These are phyloP conservation scores for Danionella dracula DNA, from an alignment of 2,797 vertebrate genomes.

Conservation along the genomic window DNA sequence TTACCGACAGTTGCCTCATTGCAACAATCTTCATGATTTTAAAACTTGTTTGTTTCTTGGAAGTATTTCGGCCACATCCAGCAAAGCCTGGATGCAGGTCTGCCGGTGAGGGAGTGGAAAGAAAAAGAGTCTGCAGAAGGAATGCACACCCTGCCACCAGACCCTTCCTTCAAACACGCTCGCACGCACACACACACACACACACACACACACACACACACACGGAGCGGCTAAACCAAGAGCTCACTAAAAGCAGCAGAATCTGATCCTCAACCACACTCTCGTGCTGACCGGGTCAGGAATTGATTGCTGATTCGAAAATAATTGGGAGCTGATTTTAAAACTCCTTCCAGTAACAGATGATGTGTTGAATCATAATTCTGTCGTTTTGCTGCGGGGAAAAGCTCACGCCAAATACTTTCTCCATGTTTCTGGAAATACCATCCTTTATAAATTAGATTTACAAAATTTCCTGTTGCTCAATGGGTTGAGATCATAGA, in stretches of 20 bases:
- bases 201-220: too few relatives aligned
- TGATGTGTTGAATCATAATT: not conserved
- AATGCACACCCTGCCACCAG: conserved; percentile 60
- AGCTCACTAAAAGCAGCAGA: conserved; percentile 20
- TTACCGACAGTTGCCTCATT: too few relatives aligned
- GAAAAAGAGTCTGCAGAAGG: conserved; percentile 59
- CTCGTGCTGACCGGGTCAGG: conserved; percentile 1
- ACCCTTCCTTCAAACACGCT: conserved; percentile 48
- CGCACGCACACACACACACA: too few relatives aligned
- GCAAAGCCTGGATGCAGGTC: not conserved
- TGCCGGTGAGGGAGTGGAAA: conserved; percentile 25
- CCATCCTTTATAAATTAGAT: too few relatives aligned
- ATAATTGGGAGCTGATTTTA: conserved; percentile 3
- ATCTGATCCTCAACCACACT: conserved; percentile 22
- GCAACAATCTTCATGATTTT: too few relatives aligned
- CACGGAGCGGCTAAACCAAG: not conserved
- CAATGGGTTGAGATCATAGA: too few relatives aligned
- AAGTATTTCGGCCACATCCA: not conserved
- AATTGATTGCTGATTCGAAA: conserved; percentile 26
- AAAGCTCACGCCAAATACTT: too few relatives aligned
- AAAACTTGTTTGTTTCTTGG: too few relatives aligned
- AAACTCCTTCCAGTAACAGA: not conserved
- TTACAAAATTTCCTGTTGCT: too few relatives aligned
- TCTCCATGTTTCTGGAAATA: too few relatives aligned
- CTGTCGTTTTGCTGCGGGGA: not conserved